A percentile compares a stretch with the other conserved stretches of the same genome.
These are phyloP conservation scores for Habroteleia sp. DNA, from an alignment of 2,888 invertebrate species.

Conservation along the genomic window DNA sequence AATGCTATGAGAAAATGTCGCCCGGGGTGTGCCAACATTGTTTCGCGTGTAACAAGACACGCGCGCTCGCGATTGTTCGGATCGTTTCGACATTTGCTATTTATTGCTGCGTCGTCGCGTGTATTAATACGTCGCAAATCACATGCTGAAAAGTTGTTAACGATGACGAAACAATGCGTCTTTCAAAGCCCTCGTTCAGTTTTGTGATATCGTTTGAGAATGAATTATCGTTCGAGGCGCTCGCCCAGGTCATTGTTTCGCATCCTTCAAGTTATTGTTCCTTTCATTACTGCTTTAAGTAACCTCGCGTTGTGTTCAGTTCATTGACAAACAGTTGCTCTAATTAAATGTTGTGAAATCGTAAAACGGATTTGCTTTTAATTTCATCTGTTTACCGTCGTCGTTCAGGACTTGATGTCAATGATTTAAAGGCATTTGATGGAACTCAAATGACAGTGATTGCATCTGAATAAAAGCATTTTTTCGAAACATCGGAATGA, in stretches of 20 bases:
- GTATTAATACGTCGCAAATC: slow-evolving; percentile 44
- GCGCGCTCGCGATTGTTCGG: slow-evolving; percentile 53
- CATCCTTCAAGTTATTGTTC: slow-evolving; percentile 8
- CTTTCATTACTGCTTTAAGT: too few species aligned
- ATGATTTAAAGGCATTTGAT: too few species aligned
- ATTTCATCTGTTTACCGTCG: too few species aligned
- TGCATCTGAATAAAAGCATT: too few species aligned
- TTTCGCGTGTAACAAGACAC: slow-evolving; percentile 45
- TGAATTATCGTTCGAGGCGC: slow-evolving; percentile 15
- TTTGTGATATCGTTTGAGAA: slow-evolving; percentile 36
- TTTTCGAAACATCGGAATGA: too few species aligned
- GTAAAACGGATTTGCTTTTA: too few species aligned
- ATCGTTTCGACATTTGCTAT: slow-evolving; percentile 55
- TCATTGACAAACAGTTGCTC: too few species aligned
- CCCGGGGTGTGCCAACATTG: slow-evolving; percentile 64
- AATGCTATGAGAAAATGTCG: slow-evolving; percentile 59
- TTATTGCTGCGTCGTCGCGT: slow-evolving; percentile 33
- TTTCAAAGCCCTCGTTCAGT: slow-evolving; percentile 18
- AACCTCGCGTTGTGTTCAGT: too few species aligned
- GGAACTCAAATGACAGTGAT: too few species aligned
- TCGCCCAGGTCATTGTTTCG: slow-evolving; percentile 15
- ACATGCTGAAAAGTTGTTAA: slow-evolving; percentile 40
- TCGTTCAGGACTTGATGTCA: too few species aligned
- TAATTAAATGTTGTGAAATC: too few species aligned
- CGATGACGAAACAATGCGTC: slow-evolving; percentile 47